A percentile compares a stretch with the other conserved stretches of the same genome.
Conservation (phyloP, 1,140 invertebrate genomes). For the Pseudomyrmex cubaensis region DNA sequence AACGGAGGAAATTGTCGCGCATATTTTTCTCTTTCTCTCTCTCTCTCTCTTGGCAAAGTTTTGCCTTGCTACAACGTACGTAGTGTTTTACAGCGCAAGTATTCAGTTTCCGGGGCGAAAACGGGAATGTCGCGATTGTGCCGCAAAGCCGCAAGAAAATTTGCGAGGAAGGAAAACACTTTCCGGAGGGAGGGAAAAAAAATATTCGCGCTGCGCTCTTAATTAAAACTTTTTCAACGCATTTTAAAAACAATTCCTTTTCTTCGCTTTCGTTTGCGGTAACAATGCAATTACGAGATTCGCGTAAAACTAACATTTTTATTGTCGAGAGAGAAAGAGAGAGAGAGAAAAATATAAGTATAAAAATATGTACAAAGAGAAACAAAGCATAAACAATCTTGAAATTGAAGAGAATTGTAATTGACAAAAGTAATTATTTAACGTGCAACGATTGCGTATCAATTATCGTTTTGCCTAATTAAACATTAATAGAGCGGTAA, state of each 20-base stretch:
- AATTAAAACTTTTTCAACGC: not conserved
- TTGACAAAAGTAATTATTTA: not conserved
- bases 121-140: slow-evolving; percentile 4
- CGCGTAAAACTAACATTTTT: not conserved
- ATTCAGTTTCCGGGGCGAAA: not conserved
- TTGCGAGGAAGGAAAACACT: not conserved
- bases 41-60: not conserved
- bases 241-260: not conserved
- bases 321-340: too few relatives aligned
- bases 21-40: slow-evolving; percentile 32
- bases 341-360: not conserved
- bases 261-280: not conserved
- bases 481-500: not conserved
- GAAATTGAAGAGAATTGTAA: not conserved
- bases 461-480: not conserved
- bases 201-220: not conserved
- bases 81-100: not conserved
- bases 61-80: not conserved
- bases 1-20: slow-evolving; percentile 55
- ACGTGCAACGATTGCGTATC: not conserved
- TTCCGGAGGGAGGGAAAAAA: not conserved
- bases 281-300: not conserved
- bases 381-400: not conserved
- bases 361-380: not conserved
- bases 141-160: not conserved